These are phyloP conservation scores for Sphaerophoria rueppellii DNA, from an alignment of 2,888 invertebrate species.

Conservation along the genomic window DNA sequence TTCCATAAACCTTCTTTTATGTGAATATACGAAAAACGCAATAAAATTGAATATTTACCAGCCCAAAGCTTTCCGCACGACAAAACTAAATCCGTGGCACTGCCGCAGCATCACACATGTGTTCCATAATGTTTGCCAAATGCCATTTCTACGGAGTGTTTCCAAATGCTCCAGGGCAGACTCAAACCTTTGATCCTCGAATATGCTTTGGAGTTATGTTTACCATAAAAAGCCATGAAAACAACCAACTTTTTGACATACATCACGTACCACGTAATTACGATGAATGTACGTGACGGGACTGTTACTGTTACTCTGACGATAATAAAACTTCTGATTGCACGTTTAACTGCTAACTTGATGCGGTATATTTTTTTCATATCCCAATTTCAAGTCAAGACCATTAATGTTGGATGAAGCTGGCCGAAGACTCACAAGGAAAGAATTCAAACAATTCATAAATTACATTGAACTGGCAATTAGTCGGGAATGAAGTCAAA, in stretches of 20 bases:
- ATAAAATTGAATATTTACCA: constrained; percentile 66
- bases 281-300: constrained; percentile 64
- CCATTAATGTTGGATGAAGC: constrained; percentile 47
- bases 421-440: constrained; percentile 21
- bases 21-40: constrained; percentile 21
- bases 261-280: constrained; percentile 68
- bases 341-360: constrained; percentile 26
- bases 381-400: constrained; percentile 11
- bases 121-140: constrained; percentile 34
- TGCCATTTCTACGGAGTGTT: constrained; percentile 29
- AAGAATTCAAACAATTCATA: constrained; percentile 33
- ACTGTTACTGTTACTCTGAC: constrained; percentile 25
- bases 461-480: constrained; percentile 61
- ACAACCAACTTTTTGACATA: constrained; percentile 45
- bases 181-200: constrained; percentile 49
- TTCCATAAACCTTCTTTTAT: constrained; percentile 5
- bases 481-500: constrained; percentile 28
- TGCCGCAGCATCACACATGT: constrained; percentile 45
- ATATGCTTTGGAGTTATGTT: constrained; percentile 60
- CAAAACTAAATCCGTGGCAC: constrained; percentile 58
- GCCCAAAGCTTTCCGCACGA: constrained; percentile 48
- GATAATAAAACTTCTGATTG: constrained; percentile 9
- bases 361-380: constrained; percentile 14
- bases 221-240: constrained; percentile 66
- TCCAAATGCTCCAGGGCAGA: constrained; percentile 25